These are phyloP conservation scores for Epinephelus coioides DNA, from an alignment of 2,797 vertebrate genomes.

Conservation along the genomic window DNA sequence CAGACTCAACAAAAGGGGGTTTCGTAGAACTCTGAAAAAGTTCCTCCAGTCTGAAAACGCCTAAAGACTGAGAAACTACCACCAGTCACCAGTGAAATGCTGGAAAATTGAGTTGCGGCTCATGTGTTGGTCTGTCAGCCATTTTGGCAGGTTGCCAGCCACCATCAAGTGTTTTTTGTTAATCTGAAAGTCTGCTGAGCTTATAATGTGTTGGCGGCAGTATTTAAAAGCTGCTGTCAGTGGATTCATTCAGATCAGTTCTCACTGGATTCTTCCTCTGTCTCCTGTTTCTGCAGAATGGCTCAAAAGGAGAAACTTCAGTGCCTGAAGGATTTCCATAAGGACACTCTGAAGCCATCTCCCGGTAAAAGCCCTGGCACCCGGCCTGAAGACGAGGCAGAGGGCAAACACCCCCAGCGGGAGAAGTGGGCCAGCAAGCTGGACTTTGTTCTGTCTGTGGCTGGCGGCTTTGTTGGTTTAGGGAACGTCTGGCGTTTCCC, in stretches of 20 bases:
- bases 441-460: conserved; percentile 98
- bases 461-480: conserved; percentile 96
- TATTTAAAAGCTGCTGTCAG: neutral
- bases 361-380: conserved; percentile 97
- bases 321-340: conserved; percentile 98
- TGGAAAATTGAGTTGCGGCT: neutral
- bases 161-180: neutral
- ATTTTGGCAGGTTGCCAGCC: neutral
- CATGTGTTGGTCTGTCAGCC: neutral
- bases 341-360: conserved; percentile 98
- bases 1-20: no score
- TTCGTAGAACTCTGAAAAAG: no score
- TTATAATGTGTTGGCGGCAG: neutral
- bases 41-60: no score
- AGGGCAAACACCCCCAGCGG: conserved; percentile 95
- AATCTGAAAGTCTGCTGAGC: neutral
- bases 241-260: neutral
- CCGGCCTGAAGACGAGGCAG: conserved; percentile 95
- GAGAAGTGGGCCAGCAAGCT: conserved; percentile 99
- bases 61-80: no score
- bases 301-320: conserved; percentile 98
- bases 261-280: neutral
- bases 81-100: neutral
- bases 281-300: conserved; percentile 83
- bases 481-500: conserved; percentile 99